Evolutionary conservation across 2,888 invertebrate species (phyloP), one percentile per base, ranked within the genome.

Genomic region (Standfussiana lucernea): DNA sequence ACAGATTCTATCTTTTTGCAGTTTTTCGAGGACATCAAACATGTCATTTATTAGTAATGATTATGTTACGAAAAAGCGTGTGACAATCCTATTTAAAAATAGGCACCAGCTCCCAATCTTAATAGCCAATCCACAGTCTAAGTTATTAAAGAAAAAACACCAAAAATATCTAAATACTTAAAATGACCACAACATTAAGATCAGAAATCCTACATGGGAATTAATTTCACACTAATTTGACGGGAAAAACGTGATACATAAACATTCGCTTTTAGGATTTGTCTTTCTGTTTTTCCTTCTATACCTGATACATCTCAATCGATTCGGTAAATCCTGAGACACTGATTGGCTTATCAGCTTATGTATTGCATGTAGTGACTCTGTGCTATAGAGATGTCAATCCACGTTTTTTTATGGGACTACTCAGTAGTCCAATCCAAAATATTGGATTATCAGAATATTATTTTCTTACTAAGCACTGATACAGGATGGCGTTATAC

Each of bases 61-160:
- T 47, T 76, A 76, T 76, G 83, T 76, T 56, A 77, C 32, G 67
- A 77, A 64, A 64, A 80, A 83, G 64, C 83, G n/a, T 77, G 28
- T 35, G 21, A 68, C 8, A 68, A 37, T 35, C 77, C 40, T 50
- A 56, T 77, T 69, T 5, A 68, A 37, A 77, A 53, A 62, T 75
- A 79, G 56, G 66, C 37, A 82, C 40, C 42, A 77, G 56, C 53
- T 68, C 64, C 83, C 56, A 40, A 69, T 65, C 79, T 80, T 77
- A 77, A 77, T 65, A 80, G 32, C 77, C 79, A 82, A 83, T 80
- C 79, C 77, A 56, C 45, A 73, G 80, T 56, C 28, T 15, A 65
- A 50, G 45, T 47, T 53, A 56, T 40, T 35, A 74, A 50, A 53
- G 6, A 40, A 32, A n/a, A 35, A 21, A 42, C 35, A 28, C 50